Base-by-base conservation (phyloP, 2,888 invertebrate species). In the Iphiclides podalirius region DNA sequence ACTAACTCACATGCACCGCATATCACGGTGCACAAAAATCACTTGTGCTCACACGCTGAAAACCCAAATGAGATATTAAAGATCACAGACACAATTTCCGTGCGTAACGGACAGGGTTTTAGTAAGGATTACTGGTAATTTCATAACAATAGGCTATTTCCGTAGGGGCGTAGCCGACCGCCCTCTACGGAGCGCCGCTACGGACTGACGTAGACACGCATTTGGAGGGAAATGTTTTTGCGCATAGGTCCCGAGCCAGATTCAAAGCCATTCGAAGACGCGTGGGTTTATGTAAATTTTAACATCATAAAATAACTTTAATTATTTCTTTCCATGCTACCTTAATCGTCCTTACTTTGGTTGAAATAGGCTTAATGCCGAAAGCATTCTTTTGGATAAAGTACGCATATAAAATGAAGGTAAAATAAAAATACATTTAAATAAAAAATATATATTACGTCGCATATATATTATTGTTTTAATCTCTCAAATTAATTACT, bases 171-270 rank as follows among this genome's bases (percentile, higher is more conserved):
- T 39, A 46, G 55, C 53, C 72, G 60, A 42, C 64, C 62, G 61
- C 49, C 45, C 54, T 64, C 70, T 68, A 65, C 72, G 68, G 54
- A 52, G 38, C 41, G 9, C 62, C 54, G 71, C 69, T 73, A 72
- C 73, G 71, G 59, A 83, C 83, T 83, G 79, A 75, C 81, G 80
- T 82, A 79, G 72, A 16, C 60, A 52, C 51, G 54, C 55, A 59
- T 60, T 67, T 69, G 66, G 67, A 63, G 64, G 66, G 64, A 67
- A 66, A 63, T 54, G 58, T 64, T 60, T n/a, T 70, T 75, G 79
- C 79, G 77, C 77, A 75, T 55, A 46, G 49, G 52, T 38, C 60
- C 48, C 17, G 44, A 42, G 37, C 20, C 37, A 31, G 33, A 31
- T 26, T 14, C 35, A 23, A 44, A 37, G 20, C 31, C 14, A 17